phyloP scores from a whole-genome alignment of 1,140 invertebrate species.

The Helicoverpa armigera region DNA sequence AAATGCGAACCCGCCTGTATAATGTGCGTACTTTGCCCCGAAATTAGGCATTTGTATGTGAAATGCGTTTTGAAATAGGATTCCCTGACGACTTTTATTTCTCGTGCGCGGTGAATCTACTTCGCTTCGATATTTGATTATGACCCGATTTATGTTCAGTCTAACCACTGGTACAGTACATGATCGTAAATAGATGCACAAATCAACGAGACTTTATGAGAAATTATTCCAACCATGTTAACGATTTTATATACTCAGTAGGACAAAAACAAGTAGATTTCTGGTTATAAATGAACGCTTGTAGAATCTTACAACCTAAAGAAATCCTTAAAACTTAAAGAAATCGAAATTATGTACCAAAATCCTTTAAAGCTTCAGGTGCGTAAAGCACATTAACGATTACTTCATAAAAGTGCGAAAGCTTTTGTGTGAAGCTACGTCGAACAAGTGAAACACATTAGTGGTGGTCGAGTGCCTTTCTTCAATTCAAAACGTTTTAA shows the following conservation, averaged over 20 bases:
- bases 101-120: slow-evolving; percentile 63
- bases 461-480: slow-evolving; percentile 63
- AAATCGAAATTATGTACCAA: neutral
- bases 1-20: slow-evolving; percentile 85
- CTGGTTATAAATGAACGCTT: too few species aligned
- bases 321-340: too few species aligned
- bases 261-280: too few species aligned
- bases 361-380: neutral
- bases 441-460: slow-evolving; percentile 79
- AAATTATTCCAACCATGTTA: too few species aligned
- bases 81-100: slow-evolving; percentile 79
- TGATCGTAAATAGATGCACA: too few species aligned
- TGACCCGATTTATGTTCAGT: neutral
- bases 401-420: slow-evolving; percentile 64
- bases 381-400: slow-evolving; percentile 12
- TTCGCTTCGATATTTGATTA: slow-evolving; percentile 44
- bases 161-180: too few species aligned
- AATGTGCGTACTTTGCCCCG: slow-evolving; percentile 84
- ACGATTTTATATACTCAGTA: too few species aligned
- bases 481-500: slow-evolving; percentile 76
- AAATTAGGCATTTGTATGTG: slow-evolving; percentile 87
- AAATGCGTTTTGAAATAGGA: slow-evolving; percentile 85
- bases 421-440: slow-evolving; percentile 50
- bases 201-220: too few species aligned
- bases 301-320: too few species aligned